These are phyloP conservation scores for Drosophila paranaensis DNA, from an alignment of 2,888 invertebrate genomes.

Conservation along the genomic window DNA sequence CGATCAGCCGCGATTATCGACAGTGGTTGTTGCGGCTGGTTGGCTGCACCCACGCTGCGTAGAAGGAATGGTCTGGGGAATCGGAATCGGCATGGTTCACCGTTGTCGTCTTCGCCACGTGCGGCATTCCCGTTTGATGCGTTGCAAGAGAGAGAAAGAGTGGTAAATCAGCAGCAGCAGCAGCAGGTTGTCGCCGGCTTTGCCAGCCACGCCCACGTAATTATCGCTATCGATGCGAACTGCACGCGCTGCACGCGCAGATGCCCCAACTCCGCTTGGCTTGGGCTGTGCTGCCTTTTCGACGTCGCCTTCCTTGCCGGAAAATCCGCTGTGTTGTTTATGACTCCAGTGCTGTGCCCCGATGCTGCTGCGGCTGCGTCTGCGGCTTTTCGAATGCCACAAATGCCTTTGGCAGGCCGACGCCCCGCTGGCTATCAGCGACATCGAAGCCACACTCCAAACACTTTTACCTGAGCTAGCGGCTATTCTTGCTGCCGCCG, in stretches of 20 bases:
- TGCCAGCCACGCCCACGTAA: conserved; percentile 70
- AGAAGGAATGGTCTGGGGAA: neutral
- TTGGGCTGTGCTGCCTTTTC: conserved; percentile 38
- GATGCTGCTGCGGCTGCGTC: conserved; percentile 27
- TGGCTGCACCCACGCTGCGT: conserved; percentile 59
- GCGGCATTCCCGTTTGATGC: conserved; percentile 71
- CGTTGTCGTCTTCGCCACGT: conserved; percentile 60
- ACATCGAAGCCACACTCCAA: conserved; percentile 28
- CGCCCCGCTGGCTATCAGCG: conserved; percentile 39
- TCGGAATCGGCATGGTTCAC: conserved; percentile 10
- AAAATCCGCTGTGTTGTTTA: conserved; percentile 60
- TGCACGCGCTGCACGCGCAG: conserved; percentile 38
- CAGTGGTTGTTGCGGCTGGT: conserved; percentile 45
- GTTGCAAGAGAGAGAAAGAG: conserved; percentile 1
- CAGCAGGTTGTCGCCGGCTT: conserved; percentile 44
- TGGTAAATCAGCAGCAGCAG: conserved; percentile 30
- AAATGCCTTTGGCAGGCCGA: conserved; percentile 49
- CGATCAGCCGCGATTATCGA: conserved; percentile 71
- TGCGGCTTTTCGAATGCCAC: conserved; percentile 50
- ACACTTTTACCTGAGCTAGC: conserved; percentile 31
- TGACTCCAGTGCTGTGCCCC: conserved; percentile 27
- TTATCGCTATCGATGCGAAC: conserved; percentile 66
- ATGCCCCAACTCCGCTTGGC: conserved; percentile 12
- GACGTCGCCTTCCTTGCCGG: conserved; percentile 47
- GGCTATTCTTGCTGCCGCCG: conserved; percentile 5